Percentiles rank a stretch among this genome's conserved stretches.
These are phyloP conservation scores for Lagodon rhomboides DNA, from an alignment of 2,797 vertebrate genomes.

Conservation along the genomic window DNA sequence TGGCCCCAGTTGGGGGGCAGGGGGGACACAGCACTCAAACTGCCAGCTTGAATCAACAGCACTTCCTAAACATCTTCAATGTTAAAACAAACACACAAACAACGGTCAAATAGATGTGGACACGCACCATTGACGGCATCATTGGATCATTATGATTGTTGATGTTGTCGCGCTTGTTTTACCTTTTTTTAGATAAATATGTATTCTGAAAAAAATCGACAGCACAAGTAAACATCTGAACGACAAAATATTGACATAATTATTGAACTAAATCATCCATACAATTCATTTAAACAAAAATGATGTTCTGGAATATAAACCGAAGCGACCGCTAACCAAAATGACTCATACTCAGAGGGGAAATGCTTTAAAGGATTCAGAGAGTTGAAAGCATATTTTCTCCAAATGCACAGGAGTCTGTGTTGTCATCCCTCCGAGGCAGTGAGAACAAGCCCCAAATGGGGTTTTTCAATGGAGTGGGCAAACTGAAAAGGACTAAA, in stretches of 20 bases:
- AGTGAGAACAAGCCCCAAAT: constrained; percentile 77
- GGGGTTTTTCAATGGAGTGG: constrained; percentile 86
- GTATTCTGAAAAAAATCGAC: neutral
- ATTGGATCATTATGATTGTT: neutral
- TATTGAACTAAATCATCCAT: neutral
- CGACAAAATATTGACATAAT: neutral
- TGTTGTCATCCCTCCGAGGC: constrained; percentile 68
- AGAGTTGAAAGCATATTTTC: constrained; percentile 49
- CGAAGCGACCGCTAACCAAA: neutral
- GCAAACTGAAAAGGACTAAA: constrained; percentile 88
- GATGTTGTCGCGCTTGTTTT: neutral
- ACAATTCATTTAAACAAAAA: neutral
- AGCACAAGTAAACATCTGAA: neutral
- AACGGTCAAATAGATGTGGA: constrained; percentile 54
- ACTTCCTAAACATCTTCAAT: constrained; percentile 83
- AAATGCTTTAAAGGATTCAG: constrained; percentile 29
- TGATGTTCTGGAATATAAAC: neutral
- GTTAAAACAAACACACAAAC: constrained; percentile 86
- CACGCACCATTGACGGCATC: neutral
- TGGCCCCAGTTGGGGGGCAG: constrained; percentile 73
- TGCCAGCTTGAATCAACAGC: constrained; percentile 84
- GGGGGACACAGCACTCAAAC: constrained; percentile 83
- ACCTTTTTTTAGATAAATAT: neutral
- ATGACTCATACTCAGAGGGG: neutral
- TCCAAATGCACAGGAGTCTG: constrained; percentile 58